Evolutionary conservation across 2,113 vertebrate genomes (phyloP).

Genomic region (rabbit (Oryctolagus cuniculus)): DNA sequence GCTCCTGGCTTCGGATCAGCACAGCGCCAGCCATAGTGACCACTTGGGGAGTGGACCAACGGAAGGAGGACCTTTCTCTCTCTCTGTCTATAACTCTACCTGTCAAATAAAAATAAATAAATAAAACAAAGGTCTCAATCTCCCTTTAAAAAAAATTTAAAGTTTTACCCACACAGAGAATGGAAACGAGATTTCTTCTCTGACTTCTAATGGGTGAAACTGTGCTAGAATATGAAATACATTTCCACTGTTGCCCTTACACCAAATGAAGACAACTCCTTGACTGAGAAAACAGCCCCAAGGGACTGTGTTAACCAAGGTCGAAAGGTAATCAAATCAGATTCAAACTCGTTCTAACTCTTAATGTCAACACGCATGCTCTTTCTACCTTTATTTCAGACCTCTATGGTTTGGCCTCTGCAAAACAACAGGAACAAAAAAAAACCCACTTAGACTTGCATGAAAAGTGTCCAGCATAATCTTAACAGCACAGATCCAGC

Average conservation of each 20-base stretch:
- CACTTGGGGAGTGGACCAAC: no score
- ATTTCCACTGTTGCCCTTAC: neutral
- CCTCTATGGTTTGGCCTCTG: neutral
- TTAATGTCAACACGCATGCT: neutral
- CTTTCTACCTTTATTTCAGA: slow-evolving; percentile 21
- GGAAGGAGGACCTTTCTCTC: no score
- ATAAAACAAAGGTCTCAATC: no score
- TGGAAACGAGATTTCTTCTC: slow-evolving; percentile 4
- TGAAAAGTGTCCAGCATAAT: neutral
- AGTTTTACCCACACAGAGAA: neutral
- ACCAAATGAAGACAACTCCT: neutral
- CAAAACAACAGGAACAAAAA: neutral
- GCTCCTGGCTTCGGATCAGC: no score
- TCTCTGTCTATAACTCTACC: no score
- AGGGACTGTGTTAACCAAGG: neutral
- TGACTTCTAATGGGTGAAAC: neutral
- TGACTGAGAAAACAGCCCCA: neutral
- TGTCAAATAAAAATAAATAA: no score
- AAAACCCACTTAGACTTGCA: neutral
- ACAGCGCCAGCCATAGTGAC: no score
- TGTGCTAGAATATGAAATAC: neutral
- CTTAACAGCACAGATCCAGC: neutral
- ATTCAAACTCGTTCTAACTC: neutral
- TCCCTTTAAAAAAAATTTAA: neutral
- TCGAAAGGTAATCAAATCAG: neutral